Base-by-base conservation (phyloP, 2,797 vertebrate genomes). In the Cottoperca gobio region DNA sequence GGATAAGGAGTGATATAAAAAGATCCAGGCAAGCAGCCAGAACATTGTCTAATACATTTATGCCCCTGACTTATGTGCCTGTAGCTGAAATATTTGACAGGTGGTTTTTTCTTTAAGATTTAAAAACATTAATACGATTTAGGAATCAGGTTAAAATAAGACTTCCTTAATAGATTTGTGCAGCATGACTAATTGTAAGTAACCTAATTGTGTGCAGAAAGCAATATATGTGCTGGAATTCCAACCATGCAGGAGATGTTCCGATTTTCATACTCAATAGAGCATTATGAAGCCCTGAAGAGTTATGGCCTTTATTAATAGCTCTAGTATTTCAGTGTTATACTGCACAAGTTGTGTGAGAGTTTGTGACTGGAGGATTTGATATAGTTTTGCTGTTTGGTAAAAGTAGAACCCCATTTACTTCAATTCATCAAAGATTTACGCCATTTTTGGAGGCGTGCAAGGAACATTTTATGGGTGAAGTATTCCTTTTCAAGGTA, bases 51-150 rank as follows among this genome's bases (percentile, higher is more conserved):
- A 39, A 79, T 53, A 45, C 24, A 17, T 45, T 70, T 70, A 39
- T 65, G 60, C 52, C 21, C 13, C 42, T 26, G 35, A 42, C 48
- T 19, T 42, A n/a, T 33, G 19, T 65, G 31, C 48, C 68, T 48
- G n/a, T 54, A 53, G 40, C 19, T 54, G 26, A 37, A 60, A 31
- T 60, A 71, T 53, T 45, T 70, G 75, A 45, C 53, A 52, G n/a
- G 31, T 13, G 10, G 45, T 62, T 65, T 50, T n/a, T 39, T 45
- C 46, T 40, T 50, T 48, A 10, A 40, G n/a, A 60, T 66, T 23
- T 7, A 50, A 28, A 60, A 26, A 53, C 4, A 33, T 48, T 33
- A 39, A 46, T 46, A 2, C 5, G 7, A 42, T 54, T 14, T 62
- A 33, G 17, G 3, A 59, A 59, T 28, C 42, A 21, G 49, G 0